Base-by-base conservation (phyloP, 2,113 vertebrate genomes). In the Toxostoma redivivum region DNA sequence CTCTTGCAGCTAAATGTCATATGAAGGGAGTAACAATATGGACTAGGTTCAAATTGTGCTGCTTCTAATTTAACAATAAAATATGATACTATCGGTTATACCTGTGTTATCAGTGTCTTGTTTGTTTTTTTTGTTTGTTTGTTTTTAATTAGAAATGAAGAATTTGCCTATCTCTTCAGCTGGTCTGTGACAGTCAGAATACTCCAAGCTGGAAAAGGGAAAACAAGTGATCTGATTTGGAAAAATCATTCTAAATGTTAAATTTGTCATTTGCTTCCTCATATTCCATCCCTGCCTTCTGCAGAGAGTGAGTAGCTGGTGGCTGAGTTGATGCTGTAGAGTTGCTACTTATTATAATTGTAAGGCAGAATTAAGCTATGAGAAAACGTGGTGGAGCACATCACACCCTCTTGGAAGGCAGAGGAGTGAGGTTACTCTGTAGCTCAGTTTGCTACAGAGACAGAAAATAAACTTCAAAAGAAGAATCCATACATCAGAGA, bases 191-290 rank as follows among this genome's bases (percentile, higher is more conserved):
- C 44, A 86, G 28, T 9, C 20, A 45, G 45, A 72, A 61, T 57
- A 66, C 5, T 16, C 31, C 38, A 70, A 70, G 19, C 22, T 79
- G 11, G 12, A 24, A 92, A 90, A 94, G 31, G 65, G 24, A 19
- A 65, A 78, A 81, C 5, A 70, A 72, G 10, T 31, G 10, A 61
- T 90, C n/a, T 70, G 18, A 53, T 82, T 74, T 78, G 20, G 47
- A 93, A 84, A 93, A 96, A 81, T 2, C 11, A 77, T 81, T 93
- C 23, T 58, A 91, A 87, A 87, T 84, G 56, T 81, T 85, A 78
- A 8, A 74, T 62, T 74, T 71, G 23, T 67, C 53, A 79, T 44
- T 35, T 50, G 2, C 7, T 81, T 81, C 60, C 56, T 48, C 5
- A 9, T 61, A 48, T 31, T 64, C 19, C 12, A n/a, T 13, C 20